phyloP scores from a whole-genome alignment of 2,113 vertebrate genomes.

The Oceanites oceanicus region DNA sequence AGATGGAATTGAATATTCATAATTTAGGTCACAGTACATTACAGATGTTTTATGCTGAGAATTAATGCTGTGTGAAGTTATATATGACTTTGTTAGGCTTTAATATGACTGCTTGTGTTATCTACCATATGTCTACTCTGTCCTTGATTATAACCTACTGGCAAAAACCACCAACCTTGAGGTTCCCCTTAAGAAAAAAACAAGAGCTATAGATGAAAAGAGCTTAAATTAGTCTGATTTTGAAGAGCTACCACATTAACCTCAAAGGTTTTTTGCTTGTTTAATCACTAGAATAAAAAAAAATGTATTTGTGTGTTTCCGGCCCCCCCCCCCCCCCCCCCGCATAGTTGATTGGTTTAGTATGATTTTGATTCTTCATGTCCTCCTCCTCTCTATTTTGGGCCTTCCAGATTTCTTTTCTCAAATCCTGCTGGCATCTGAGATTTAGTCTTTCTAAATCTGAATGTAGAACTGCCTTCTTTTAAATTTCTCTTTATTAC shows the following conservation, averaged over 20 bases:
- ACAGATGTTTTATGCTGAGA: constrained; percentile 6
- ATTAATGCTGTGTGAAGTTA: constrained; percentile 29
- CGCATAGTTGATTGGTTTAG: neutral
- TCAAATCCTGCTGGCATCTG: neutral
- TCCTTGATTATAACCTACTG: constrained; percentile 2
- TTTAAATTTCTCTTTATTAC: neutral
- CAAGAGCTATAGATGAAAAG: neutral
- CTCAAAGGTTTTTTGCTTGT: neutral
- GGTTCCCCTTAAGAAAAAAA: neutral
- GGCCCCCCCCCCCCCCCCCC: accelerated
- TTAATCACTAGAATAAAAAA: neutral
- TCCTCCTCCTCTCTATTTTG: neutral
- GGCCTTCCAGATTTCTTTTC: neutral
- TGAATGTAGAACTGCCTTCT: neutral
- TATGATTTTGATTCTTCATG: neutral
- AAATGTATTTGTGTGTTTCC: neutral
- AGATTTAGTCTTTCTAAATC: neutral
- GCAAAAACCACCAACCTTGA: neutral
- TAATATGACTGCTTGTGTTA: neutral
- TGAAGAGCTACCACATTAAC: neutral
- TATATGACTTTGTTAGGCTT: neutral
- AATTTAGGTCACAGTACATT: neutral
- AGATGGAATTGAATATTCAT: constrained; percentile 25
- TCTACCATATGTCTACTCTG: neutral
- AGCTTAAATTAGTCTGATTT: neutral